These are phyloP conservation scores for Parazoanthus atlanticus DNA, from an alignment of 92 coral and sea anemone genomes.

Conservation along the genomic window DNA sequence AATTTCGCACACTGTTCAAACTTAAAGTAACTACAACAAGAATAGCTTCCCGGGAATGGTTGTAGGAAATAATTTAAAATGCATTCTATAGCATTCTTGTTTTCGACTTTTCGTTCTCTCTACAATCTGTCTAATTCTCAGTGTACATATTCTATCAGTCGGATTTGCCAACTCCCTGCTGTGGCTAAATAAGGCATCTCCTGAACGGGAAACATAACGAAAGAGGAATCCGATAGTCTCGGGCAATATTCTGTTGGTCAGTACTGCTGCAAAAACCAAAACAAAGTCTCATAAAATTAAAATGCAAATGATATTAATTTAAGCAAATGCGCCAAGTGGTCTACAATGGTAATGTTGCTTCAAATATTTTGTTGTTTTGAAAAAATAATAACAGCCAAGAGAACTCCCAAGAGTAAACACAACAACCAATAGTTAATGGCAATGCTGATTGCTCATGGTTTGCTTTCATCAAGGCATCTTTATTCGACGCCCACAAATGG, in stretches of 20 bases:
- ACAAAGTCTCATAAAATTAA: neutral
- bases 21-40: neutral
- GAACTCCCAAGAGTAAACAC: conserved; percentile 37
- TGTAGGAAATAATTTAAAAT: too few relatives aligned
- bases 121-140: neutral
- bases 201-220: neutral
- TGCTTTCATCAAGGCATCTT: neutral
- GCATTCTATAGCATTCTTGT: neutral
- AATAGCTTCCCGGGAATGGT: neutral
- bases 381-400: neutral
- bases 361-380: neutral
- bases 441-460: neutral
- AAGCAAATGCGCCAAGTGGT: neutral
- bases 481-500: conserved; percentile 5
- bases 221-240: conserved; percentile 12
- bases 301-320: conserved; percentile 13
- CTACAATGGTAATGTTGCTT: neutral
- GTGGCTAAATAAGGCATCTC: neutral
- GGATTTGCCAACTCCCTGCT: neutral
- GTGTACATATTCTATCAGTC: neutral
- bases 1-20: neutral
- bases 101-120: neutral
- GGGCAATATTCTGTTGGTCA: neutral
- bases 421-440: conserved; percentile 9
- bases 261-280: neutral